Conservation (phyloP, 1,140 invertebrate genomes). For the Drosophila hydei region DNA sequence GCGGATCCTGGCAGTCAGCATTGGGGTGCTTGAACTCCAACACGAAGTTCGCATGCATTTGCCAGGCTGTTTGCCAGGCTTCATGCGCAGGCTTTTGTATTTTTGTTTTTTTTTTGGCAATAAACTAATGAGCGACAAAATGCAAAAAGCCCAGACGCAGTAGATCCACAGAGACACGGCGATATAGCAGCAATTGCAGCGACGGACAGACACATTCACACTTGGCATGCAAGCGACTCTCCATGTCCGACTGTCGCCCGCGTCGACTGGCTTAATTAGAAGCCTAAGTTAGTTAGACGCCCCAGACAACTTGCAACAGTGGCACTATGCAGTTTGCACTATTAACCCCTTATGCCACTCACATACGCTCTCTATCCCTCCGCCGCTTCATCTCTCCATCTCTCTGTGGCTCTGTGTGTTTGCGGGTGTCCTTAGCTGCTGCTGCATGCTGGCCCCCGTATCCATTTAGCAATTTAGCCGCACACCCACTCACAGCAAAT, state of each 20-base stretch:
- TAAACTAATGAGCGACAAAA: constrained; percentile 82
- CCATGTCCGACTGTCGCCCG: constrained; percentile 28
- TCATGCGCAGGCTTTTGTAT: constrained; percentile 36
- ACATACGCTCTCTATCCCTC: constrained; percentile 30
- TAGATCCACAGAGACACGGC: background rate
- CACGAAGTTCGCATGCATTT: constrained; percentile 47
- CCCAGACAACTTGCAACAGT: constrained; percentile 65
- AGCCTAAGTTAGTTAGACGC: constrained; percentile 76
- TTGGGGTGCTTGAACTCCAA: constrained; percentile 69
- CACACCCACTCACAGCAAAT: constrained; percentile 73
- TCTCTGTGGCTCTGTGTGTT: constrained; percentile 15
- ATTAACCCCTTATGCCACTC: constrained; percentile 76
- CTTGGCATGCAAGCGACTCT: constrained; percentile 50
- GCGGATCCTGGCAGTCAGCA: constrained; percentile 41
- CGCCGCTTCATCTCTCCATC: background rate
- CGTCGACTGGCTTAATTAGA: constrained; percentile 67
- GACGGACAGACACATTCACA: constrained; percentile 52
- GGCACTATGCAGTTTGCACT: constrained; percentile 66
- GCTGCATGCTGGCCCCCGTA: constrained; percentile 36
- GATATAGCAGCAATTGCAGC: constrained; percentile 2
- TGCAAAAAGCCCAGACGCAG: constrained; percentile 58
- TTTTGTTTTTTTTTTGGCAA: constrained; percentile 66
- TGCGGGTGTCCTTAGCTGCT: constrained; percentile 64
- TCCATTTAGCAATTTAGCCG: constrained; percentile 83
- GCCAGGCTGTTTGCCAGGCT: constrained; percentile 17